Conservation (phyloP, 2,888 invertebrate species). For the Hydriomena furcata region DNA sequence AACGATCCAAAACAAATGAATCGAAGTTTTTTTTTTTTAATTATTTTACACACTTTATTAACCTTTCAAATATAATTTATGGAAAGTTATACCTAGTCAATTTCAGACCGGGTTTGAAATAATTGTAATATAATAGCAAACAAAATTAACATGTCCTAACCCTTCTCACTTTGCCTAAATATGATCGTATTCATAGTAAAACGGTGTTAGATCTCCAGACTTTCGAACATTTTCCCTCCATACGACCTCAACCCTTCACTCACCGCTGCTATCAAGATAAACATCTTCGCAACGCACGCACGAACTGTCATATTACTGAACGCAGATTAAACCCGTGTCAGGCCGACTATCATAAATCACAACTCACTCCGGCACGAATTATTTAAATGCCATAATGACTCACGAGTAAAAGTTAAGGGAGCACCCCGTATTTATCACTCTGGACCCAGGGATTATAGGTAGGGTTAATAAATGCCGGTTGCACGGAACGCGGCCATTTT, state of each 20-base stretch:
- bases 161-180: no score
- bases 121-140: no score
- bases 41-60: no score
- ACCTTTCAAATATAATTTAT: no score
- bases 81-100: no score
- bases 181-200: neutral
- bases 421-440: conserved; percentile 74
- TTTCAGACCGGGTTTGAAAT: no score
- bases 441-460: conserved; percentile 64
- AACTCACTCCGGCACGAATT: conserved; percentile 69
- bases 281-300: conserved; percentile 40
- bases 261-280: conserved; percentile 31
- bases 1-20: no score
- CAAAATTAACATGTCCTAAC: no score
- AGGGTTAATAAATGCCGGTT: conserved; percentile 76
- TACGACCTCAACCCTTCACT: conserved; percentile 30
- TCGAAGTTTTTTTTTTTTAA: no score
- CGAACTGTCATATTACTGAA: conserved; percentile 44
- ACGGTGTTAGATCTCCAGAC: neutral
- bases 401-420: conserved; percentile 68
- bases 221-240: conserved; percentile 8
- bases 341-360: conserved; percentile 72
- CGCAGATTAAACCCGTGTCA: conserved; percentile 64
- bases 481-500: conserved; percentile 61
- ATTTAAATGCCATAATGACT: conserved; percentile 84